Evolutionary conservation across 2,888 invertebrate genomes (phyloP), one percentile per base, ranked within the genome.

Genomic region (Rhyacophila evoluta): DNA sequence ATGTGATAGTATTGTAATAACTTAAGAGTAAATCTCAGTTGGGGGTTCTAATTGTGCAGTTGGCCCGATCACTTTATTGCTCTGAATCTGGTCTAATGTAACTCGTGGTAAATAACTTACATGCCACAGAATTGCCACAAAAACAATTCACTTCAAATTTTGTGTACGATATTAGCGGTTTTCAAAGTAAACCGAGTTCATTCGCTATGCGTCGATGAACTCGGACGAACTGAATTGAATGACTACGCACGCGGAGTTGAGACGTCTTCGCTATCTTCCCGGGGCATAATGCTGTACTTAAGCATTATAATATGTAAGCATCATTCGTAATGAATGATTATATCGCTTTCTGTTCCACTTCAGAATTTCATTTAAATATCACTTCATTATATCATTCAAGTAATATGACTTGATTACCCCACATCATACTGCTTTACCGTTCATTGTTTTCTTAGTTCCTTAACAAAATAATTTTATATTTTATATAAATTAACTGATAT

Each of bases 201-300:
- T 55, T 55, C 19, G 55, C 55, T n/a, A 55, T 55, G 55, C 55
- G 55, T 55, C 55, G 55, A 55, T 55, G 55, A 55, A 55, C 55
- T 55, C 19, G 55, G 15, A 55, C 55, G 55, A 55, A 55, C 55
- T 55, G 55, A 55, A 55, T 19, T 19, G 55, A 55, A 55, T 55
- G 55, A 55, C 55, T 19, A 55, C 55, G 55, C 55, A 55, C 55
- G 55, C 55, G 25, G 55, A 25, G 55, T 55, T 19, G 55, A 19
- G 19, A 10, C 55, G 15, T 25, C 55, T 10, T 55, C 55, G 19
- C 25, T 55, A 33, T 55, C 55, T 41, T 6, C 29, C 6, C 29
- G 29, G 4, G 6, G 29, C 6, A 33, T 33, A 33, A 33, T 33
- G 2, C 29, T 19, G 8, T 55, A 25, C 25, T 19, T 55, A 55